phyloP scores from a whole-genome alignment of 2,888 invertebrate species.

The Willowsia nigromaculata region DNA sequence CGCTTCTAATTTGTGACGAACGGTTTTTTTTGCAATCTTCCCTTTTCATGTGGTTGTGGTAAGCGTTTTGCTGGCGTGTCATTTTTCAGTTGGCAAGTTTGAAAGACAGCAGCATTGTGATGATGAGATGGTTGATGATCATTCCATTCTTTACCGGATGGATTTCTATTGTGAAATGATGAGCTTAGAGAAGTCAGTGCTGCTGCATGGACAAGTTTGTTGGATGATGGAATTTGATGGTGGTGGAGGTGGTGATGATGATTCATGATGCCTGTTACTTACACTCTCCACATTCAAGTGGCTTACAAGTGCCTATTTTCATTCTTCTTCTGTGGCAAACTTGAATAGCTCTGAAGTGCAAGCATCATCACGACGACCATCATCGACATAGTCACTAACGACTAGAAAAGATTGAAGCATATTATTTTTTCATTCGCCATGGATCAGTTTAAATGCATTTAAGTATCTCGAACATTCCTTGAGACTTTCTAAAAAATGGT shows the following conservation, averaged over 20 bases:
- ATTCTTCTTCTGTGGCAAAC: not conserved
- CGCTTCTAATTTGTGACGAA: not conserved
- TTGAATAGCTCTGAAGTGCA: not conserved
- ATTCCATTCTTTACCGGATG: not conserved
- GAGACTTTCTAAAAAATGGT: too few species aligned
- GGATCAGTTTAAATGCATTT: too few species aligned
- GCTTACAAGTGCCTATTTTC: not conserved
- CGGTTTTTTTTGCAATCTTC: not conserved
- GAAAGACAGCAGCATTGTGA: not conserved
- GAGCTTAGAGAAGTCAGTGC: not conserved
- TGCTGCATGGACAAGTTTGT: not conserved
- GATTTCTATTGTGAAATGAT: not conserved
- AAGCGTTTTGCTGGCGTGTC: not conserved
- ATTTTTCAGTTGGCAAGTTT: not conserved
- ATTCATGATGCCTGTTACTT: slow-evolving; percentile 14
- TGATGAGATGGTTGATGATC: not conserved
- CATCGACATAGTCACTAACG: not conserved
- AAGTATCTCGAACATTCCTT: too few species aligned
- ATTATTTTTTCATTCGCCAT: not conserved
- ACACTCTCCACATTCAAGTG: not conserved
- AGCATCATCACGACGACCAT: not conserved
- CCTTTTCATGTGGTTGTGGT: not conserved
- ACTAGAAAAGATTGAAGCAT: not conserved
- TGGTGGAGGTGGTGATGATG: not conserved
- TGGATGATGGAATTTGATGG: not conserved